Evolutionary conservation across 2,888 invertebrate species (phyloP).

Genomic region (Apamea sordens): DNA sequence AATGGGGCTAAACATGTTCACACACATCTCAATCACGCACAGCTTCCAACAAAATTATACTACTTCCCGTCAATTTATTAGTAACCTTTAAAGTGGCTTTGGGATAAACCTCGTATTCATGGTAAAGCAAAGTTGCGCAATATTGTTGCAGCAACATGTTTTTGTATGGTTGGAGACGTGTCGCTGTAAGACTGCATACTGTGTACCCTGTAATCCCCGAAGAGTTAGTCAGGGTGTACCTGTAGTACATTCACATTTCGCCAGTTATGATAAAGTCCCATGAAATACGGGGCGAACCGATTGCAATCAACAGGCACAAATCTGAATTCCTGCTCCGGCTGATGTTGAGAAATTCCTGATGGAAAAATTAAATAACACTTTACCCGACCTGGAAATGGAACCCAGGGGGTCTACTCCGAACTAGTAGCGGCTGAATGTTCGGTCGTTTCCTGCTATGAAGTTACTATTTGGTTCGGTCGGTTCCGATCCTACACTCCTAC

Average conservation of each 20-base stretch:
- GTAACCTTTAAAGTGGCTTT: constrained; percentile 53
- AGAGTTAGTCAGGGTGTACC: neutral
- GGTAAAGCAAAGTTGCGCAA: neutral
- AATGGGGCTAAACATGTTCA: constrained; percentile 56
- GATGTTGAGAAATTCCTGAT: neutral
- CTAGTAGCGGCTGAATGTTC: too few species aligned
- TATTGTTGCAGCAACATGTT: neutral
- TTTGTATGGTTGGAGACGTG: neutral
- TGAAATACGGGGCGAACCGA: neutral
- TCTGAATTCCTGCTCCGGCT: neutral
- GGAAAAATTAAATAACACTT: neutral
- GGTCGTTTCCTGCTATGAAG: too few species aligned
- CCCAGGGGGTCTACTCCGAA: too few species aligned
- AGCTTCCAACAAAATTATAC: constrained; percentile 34
- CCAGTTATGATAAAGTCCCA: neutral
- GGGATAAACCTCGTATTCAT: neutral
- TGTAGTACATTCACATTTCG: neutral
- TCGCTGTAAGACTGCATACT: neutral
- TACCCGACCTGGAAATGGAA: too few species aligned
- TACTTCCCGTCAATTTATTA: constrained; percentile 55
- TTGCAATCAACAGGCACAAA: neutral
- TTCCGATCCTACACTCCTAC: too few species aligned
- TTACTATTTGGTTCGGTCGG: too few species aligned
- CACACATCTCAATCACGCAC: constrained; percentile 42
- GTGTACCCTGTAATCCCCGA: neutral